Evolutionary conservation across 2,888 invertebrate species (phyloP).

Genomic region (Coecobrya sp.): DNA sequence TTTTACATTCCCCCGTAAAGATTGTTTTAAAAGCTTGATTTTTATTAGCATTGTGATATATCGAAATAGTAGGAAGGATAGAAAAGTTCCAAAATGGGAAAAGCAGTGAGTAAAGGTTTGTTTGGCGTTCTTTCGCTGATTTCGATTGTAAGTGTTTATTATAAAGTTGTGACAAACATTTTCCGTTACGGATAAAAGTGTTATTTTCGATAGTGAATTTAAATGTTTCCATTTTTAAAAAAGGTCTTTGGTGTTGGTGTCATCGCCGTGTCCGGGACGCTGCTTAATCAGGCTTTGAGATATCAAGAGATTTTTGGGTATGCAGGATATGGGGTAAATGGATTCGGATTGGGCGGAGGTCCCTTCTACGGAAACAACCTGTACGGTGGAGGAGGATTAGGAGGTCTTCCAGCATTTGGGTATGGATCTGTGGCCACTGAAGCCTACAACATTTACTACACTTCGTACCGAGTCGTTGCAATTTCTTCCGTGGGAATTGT

Average conservation of each 20-base stretch:
- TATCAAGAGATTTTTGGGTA: conserved; percentile 80
- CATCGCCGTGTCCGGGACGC: conserved; percentile 80
- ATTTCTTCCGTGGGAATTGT: conserved; percentile 81
- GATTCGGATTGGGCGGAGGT: conserved; percentile 66
- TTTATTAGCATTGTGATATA: too few species aligned
- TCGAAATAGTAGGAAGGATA: too few species aligned
- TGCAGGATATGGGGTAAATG: conserved; percentile 76
- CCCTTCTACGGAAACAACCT: conserved; percentile 70
- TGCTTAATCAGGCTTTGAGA: conserved; percentile 80
- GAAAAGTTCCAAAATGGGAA: conserved; percentile 71
- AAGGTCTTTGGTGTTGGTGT: conserved; percentile 82
- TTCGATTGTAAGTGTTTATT: conserved; percentile 64
- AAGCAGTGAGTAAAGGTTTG: conserved; percentile 61
- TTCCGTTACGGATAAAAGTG: background rate
- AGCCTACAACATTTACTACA: conserved; percentile 81
- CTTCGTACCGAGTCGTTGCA: conserved; percentile 79
- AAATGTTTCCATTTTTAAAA: background rate
- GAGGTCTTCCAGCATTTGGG: conserved; percentile 72
- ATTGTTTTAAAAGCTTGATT: too few species aligned
- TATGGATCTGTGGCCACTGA: conserved; percentile 76
- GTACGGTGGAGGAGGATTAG: conserved; percentile 49
- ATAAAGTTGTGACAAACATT: conserved; percentile 41
- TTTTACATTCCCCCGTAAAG: background rate
- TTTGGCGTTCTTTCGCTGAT: conserved; percentile 55
- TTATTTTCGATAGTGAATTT: background rate